Base-by-base conservation (phyloP, 2,888 invertebrate species). In the Pyrocoelia pectoralis region DNA sequence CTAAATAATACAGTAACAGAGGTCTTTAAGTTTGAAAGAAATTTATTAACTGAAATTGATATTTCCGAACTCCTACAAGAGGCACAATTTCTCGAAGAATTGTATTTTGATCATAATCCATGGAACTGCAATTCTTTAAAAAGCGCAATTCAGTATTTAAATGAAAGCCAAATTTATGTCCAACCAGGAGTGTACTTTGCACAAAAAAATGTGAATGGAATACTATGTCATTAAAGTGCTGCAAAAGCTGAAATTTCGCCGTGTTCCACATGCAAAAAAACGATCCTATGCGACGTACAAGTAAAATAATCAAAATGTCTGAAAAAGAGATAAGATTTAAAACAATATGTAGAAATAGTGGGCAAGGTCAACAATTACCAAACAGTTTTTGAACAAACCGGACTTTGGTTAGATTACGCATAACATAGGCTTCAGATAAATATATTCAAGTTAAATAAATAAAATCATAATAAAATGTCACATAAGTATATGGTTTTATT, bases 91-190 rank as follows among this genome's bases (percentile, higher is more conserved):
- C 17, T 58, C 0, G 52, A 52, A n/a, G 52, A 58, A 8, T 3
- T 58, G 1, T 52, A 58, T 14, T 52, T 58, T 12, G 43, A 58
- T 58, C 28, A 24, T 9, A 58, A 58, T 15, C 58, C 58, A 14
- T 58, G 58, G 58, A 52, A 58, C 14, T 58, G 58, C 9, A 12
- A 43, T 8, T 24, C 43, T 1, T 17, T 58, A n/a, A 28, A 10
- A 10, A 19, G 8, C n/a, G 10, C 15, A 8, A 17, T 52, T 4
- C 17, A 17, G 5, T 40, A 58, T 24, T n/a, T 58, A 8, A 29
- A 58, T 13, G n/a, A 29, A 19, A 51, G 18, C 15, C n/a, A 52
- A 8, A 40, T 58, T 13, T 15, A 43, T 1, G 41, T 40, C 14
- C 15, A 52, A 46, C 5, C 29, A 12, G 48, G 46, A n/a, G 13